Evolutionary conservation across 2,113 vertebrate genomes (phyloP).

Genomic region (Eidolon helvum): DNA sequence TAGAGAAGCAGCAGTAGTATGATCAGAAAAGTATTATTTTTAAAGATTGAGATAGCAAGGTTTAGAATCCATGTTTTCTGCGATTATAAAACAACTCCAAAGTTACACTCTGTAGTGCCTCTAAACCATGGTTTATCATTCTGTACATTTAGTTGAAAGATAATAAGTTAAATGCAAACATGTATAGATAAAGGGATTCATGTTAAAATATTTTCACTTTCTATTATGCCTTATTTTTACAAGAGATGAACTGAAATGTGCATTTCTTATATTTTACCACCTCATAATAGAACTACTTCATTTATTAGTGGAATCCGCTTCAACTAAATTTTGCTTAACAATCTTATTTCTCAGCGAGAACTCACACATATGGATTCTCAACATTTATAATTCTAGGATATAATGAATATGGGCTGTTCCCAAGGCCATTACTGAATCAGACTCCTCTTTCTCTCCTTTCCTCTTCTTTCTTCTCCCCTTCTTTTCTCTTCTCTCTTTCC

Average conservation of each 20-base stretch:
- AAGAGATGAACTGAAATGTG: neutral
- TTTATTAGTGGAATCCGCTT: neutral
- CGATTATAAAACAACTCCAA: neutral
- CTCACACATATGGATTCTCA: neutral
- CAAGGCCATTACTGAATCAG: neutral
- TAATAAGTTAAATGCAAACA: neutral
- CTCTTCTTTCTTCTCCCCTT: fast-evolving
- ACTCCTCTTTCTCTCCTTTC: neutral
- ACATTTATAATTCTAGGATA: neutral
- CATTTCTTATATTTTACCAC: neutral
- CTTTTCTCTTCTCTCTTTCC: neutral
- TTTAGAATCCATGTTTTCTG: neutral
- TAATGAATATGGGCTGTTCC: neutral
- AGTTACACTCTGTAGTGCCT: neutral
- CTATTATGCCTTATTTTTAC: neutral
- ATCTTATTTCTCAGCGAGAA: neutral
- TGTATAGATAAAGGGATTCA: neutral
- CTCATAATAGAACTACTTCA: neutral
- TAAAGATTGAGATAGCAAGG: neutral
- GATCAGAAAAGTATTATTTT: neutral
- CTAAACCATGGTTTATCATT: neutral
- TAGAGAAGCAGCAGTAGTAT: neutral
- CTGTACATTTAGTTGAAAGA: neutral
- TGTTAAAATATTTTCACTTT: neutral
- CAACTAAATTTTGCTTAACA: neutral